phyloP scores from a whole-genome alignment of 2,113 vertebrate genomes.

The Equus przewalskii region DNA sequence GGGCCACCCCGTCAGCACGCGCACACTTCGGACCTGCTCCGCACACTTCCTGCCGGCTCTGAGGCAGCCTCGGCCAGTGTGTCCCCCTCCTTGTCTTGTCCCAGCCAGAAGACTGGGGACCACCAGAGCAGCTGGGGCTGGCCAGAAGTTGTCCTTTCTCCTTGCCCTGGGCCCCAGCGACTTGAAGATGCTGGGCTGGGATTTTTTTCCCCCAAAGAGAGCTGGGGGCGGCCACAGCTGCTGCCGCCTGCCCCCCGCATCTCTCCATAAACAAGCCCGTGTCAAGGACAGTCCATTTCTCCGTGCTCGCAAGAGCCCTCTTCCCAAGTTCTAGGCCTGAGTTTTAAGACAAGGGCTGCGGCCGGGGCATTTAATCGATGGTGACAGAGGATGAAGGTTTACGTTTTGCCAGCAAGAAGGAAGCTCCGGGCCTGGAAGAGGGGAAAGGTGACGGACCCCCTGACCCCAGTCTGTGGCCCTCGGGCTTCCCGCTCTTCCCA shows the following conservation, averaged over 20 bases:
- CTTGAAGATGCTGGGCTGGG: not conserved
- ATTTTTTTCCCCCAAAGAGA: constrained; percentile 1
- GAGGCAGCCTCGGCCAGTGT: constrained; percentile 44
- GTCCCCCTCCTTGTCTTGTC: constrained; percentile 26
- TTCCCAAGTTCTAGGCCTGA: not conserved
- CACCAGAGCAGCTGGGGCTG: not conserved
- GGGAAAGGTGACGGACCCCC: not conserved
- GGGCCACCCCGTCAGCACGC: constrained; percentile 49
- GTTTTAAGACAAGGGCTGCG: not conserved
- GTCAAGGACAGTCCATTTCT: not conserved
- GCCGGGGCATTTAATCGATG: not conserved
- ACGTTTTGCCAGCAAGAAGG: not conserved
- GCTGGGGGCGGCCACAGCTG: not conserved
- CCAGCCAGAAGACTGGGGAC: constrained; percentile 28
- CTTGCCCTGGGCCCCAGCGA: not conserved
- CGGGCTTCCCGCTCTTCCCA: constrained; percentile 6
- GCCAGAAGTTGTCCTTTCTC: not conserved
- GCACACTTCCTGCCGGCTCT: constrained; percentile 64
- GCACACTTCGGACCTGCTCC: constrained; percentile 72
- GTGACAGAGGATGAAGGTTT: not conserved
- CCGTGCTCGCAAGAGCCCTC: not conserved
- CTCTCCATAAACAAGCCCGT: not conserved
- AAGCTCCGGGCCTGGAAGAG: not conserved
- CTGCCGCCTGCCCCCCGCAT: not conserved
- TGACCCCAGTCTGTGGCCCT: not conserved